phyloP scores from a whole-genome alignment of 2,797 vertebrate genomes.

The Smutsia gigantea region DNA sequence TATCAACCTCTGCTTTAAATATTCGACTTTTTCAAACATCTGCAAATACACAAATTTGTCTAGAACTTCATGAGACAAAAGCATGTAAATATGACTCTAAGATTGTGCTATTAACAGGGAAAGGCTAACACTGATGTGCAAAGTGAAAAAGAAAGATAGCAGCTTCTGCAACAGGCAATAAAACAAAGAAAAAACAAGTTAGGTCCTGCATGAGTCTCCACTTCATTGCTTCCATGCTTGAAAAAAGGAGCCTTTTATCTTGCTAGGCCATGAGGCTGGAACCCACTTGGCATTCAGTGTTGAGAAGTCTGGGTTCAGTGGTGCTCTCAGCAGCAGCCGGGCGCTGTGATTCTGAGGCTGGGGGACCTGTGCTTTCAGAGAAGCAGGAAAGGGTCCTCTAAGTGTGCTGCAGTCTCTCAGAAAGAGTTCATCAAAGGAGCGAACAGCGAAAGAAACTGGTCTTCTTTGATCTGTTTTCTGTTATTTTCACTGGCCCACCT shows the following conservation, averaged over 20 bases:
- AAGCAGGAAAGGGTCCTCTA: constrained; percentile 88
- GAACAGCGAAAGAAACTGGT: constrained; percentile 97
- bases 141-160: constrained; percentile 86
- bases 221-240: constrained; percentile 84
- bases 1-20: constrained; percentile 46
- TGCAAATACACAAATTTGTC: constrained; percentile 74
- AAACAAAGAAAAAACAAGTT: constrained; percentile 82
- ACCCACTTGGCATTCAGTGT: constrained; percentile 80
- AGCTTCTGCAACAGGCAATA: constrained; percentile 85
- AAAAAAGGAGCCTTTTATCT: constrained; percentile 84
- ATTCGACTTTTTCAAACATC: constrained; percentile 40
- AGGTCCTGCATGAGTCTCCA: constrained; percentile 85
- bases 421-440: constrained; percentile 92
- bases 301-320: constrained; percentile 80
- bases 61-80: constrained; percentile 78
- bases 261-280: constrained; percentile 81
- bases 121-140: constrained; percentile 85
- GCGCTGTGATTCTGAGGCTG: constrained; percentile 86
- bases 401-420: constrained; percentile 89
- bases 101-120: constrained; percentile 81
- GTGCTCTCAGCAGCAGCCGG: constrained; percentile 89
- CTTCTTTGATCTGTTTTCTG: constrained; percentile 97
- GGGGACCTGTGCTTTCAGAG: constrained; percentile 89
- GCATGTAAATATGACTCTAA: constrained; percentile 79
- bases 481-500: constrained; percentile 96